Evolutionary conservation across 2,888 invertebrate species (phyloP).

Genomic region (Bombyx huttoni): DNA sequence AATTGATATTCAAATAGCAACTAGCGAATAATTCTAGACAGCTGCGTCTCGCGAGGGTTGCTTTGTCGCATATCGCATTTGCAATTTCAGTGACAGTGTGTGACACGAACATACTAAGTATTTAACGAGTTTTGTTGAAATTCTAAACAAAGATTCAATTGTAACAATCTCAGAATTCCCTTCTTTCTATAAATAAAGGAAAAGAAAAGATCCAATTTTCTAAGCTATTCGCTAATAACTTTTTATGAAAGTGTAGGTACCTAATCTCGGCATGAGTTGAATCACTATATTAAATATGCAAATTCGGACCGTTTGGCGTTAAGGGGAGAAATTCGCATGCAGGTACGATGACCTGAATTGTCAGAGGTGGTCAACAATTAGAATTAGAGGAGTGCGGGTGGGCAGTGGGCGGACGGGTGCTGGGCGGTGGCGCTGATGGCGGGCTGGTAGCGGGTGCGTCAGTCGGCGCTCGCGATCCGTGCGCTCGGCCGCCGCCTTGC

Average conservation of each 20-base stretch:
- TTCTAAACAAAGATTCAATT: neutral
- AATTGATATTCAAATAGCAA: no score
- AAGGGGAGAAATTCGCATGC: conserved; percentile 41
- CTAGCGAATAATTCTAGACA: neutral
- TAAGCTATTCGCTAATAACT: conserved; percentile 38
- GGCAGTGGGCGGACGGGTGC: conserved; percentile 18
- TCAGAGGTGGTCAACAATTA: conserved; percentile 59
- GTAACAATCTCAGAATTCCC: conserved; percentile 7
- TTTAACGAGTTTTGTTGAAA: neutral
- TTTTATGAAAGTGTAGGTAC: conserved; percentile 41
- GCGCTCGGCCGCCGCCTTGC: conserved; percentile 20
- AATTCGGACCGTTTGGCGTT: conserved; percentile 36
- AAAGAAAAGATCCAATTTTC: conserved; percentile 27
- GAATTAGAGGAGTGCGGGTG: conserved; percentile 44
- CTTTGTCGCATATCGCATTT: neutral
- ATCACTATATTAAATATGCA: conserved; percentile 51
- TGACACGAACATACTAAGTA: neutral
- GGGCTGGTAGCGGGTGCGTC: conserved; percentile 19
- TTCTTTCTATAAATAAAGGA: conserved; percentile 10
- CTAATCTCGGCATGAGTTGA: conserved; percentile 36
- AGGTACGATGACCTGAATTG: conserved; percentile 63
- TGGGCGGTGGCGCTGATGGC: conserved; percentile 21
- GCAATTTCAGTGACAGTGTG: neutral
- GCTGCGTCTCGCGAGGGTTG: neutral
- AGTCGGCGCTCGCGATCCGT: conserved; percentile 25